These are phyloP conservation scores for Micromussa lordhowensis DNA, from an alignment of 92 coral and sea anemone species.

Conservation along the genomic window DNA sequence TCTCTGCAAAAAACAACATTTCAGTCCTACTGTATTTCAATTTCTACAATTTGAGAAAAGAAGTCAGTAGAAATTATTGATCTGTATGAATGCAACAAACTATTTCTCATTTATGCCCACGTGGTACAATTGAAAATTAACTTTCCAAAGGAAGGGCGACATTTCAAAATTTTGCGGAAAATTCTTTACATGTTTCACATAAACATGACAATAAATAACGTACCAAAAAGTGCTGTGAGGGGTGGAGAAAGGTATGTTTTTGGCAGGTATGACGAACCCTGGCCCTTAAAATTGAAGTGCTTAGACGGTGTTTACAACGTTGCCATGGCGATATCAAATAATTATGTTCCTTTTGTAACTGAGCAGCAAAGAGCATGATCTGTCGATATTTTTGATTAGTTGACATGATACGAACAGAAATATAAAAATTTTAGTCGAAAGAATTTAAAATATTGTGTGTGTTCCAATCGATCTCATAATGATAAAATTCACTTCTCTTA, in stretches of 20 bases:
- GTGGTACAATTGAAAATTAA: not conserved
- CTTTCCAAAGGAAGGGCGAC: not conserved
- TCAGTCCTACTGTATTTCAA: not conserved
- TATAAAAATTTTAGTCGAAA: not conserved
- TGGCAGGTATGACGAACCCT: not conserved
- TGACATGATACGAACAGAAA: not conserved
- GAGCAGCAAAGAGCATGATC: not conserved
- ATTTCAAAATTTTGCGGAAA: not conserved
- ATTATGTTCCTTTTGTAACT: not conserved
- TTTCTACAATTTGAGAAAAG: not conserved
- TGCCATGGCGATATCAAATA: slow-evolving; percentile 12
- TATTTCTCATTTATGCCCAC: not conserved
- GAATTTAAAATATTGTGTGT: not conserved
- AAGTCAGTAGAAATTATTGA: not conserved
- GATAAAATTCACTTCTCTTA: not conserved
- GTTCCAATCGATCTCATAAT: not conserved
- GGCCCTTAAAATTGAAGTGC: not conserved
- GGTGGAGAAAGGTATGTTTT: not conserved
- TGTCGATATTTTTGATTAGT: not conserved
- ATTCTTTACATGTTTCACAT: not conserved
- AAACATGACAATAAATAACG: not conserved
- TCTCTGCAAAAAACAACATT: not conserved
- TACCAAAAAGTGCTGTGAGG: not conserved
- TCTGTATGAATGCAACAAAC: not conserved
- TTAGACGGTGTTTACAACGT: slow-evolving; percentile 11